Evolutionary conservation across 2,888 invertebrate genomes (phyloP).

Genomic region (Trissoscelio sp.): DNA sequence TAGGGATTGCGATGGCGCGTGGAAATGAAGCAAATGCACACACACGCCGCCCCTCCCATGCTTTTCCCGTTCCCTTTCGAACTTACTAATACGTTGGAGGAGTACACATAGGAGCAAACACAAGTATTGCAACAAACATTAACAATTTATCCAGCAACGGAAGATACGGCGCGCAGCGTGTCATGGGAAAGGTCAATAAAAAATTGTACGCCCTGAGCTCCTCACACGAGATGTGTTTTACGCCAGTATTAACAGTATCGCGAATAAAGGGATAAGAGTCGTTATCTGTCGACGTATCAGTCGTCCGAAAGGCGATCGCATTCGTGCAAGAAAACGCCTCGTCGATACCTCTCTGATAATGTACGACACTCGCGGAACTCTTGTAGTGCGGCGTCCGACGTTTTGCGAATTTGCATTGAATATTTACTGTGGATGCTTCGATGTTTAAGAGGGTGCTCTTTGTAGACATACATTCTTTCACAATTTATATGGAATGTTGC

Average conservation of each 20-base stretch:
- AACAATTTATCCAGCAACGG: constrained; percentile 53
- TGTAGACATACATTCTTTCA: no score
- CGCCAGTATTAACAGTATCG: constrained; percentile 69
- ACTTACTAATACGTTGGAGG: constrained; percentile 1
- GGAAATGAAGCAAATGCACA: constrained; percentile 48
- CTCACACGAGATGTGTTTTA: constrained; percentile 64
- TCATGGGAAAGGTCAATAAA: constrained; percentile 81
- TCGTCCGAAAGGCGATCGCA: constrained; percentile 31
- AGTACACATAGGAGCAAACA: background rate
- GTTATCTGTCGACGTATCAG: constrained; percentile 61
- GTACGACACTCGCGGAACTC: constrained; percentile 22
- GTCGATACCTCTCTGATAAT: constrained; percentile 40
- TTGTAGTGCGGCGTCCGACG: background rate
- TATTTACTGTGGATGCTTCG: no score
- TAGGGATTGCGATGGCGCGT: constrained; percentile 59
- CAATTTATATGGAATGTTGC: no score
- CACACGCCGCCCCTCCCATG: constrained; percentile 33
- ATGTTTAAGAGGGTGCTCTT: no score
- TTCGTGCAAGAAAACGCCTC: constrained; percentile 35
- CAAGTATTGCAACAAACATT: constrained; percentile 40
- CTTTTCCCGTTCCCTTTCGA: constrained; percentile 50
- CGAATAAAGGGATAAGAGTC: constrained; percentile 39
- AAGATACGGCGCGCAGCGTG: constrained; percentile 68
- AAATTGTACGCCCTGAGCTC: constrained; percentile 71
- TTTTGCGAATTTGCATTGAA: constrained; percentile 3